Base-by-base conservation (phyloP, 1,140 invertebrate genomes). In the Panagrolaimus sp. region DNA sequence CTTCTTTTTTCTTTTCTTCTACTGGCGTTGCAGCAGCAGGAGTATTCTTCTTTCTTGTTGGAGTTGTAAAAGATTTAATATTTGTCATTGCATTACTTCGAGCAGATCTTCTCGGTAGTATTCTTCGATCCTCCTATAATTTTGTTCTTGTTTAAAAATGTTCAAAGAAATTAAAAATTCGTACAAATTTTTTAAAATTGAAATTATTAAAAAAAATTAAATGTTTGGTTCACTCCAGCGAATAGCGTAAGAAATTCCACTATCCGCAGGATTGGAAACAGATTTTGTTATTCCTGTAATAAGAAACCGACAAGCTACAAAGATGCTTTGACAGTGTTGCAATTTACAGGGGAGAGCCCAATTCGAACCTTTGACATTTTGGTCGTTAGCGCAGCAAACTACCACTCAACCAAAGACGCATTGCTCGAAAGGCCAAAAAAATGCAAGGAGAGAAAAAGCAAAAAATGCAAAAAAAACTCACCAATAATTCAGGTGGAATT, bases 31-130 rank as follows among this genome's bases (percentile, higher is more conserved):
- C 62, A 17, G 44, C 52, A 48, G 47, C 47, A 10, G 15, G 2
- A 28, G 52, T 8, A n/a, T 58, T 28, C 8, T 58, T 58, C 52
- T 58, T 58, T 4, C 15, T 10, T 8, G 52, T 73, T 17, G 62
- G 17, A 12, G 58, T 38, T 7, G 65, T 68, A 62, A 78, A 71
- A 17, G 45, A n/a, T 58, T 76, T 76, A 14, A 76, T 14, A 48
- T 78, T 77, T 3, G 55, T 67, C 8, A 78, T 63, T 28, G 75
- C 75, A 8, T 43, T 58, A 70, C 68, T 76, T 70, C 75, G 21
- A 15, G 75, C 76, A 43, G n/a, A 75, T 43, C 75, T 55, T 32
- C 76, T 58, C 14, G 75, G 75, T 0, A 76, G 46, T 21, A 76
- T 71, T 32, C 76, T 69, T 4, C 75, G 76, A 21, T 77, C 71